phyloP scores from a whole-genome alignment of 2,113 vertebrate genomes.

The Porphyrio hochstetteri region DNA sequence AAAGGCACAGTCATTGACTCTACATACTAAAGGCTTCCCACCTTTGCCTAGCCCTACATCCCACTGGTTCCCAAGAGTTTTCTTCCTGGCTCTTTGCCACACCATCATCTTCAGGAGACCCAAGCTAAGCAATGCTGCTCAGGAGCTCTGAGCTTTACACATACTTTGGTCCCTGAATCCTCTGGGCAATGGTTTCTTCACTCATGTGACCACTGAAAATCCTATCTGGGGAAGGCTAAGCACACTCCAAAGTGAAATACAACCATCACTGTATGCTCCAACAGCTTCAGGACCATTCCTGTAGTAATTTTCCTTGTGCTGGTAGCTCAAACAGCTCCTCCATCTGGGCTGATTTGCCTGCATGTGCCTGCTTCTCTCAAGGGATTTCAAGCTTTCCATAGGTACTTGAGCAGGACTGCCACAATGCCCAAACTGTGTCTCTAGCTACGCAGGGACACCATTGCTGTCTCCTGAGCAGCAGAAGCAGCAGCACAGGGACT shows the following conservation, averaged over 20 bases:
- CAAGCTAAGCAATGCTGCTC: not conserved
- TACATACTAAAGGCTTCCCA: not conserved
- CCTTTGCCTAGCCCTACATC: not conserved
- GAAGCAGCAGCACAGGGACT: not conserved
- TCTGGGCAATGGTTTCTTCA: not conserved
- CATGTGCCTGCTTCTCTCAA: not conserved
- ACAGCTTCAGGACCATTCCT: not conserved
- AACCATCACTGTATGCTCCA: not conserved
- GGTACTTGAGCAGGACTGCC: not conserved
- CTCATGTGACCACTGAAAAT: not conserved
- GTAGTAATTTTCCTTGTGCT: too few species aligned
- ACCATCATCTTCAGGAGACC: not conserved
- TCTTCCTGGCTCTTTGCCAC: not conserved
- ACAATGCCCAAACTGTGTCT: fast-evolving
- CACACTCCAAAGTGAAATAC: fast-evolving
- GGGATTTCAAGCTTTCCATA: not conserved
- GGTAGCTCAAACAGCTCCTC: not conserved
- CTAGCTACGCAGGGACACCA: not conserved
- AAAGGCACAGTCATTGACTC: not conserved
- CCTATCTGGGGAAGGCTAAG: not conserved
- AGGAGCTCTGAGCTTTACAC: not conserved
- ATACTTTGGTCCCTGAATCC: not conserved
- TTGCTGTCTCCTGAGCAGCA: fast-evolving
- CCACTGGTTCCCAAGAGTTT: fast-evolving
- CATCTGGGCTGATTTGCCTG: not conserved